Conservation (phyloP, 2,888 invertebrate genomes). For the Aricia artaxerxes region DNA sequence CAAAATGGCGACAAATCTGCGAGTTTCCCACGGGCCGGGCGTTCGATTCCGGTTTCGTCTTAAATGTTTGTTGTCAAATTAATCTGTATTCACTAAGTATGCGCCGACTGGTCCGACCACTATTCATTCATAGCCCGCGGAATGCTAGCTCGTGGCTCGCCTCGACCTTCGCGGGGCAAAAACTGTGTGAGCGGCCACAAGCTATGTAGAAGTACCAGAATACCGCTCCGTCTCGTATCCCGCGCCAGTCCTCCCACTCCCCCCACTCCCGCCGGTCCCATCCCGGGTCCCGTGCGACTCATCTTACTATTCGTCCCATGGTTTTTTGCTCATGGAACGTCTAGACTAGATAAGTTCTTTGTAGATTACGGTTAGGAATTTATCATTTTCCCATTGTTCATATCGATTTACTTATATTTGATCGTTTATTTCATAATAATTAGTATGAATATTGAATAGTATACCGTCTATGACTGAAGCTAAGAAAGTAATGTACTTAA, state of each 20-base stretch:
- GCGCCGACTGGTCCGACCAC: conserved; percentile 72
- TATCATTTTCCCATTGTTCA: conserved; percentile 32
- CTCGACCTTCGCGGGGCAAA: conserved; percentile 55
- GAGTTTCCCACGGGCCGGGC: conserved; percentile 71
- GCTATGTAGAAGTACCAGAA: conserved; percentile 60
- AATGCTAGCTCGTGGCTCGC: conserved; percentile 76
- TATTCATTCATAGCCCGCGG: conserved; percentile 78
- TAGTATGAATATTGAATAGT: neutral
- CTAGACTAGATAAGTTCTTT: conserved; percentile 31
- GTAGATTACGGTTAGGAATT: conserved; percentile 45
- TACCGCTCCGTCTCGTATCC: conserved; percentile 37
- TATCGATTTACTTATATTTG: neutral
- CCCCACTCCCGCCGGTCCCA: conserved; percentile 38
- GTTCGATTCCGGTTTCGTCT: conserved; percentile 75
- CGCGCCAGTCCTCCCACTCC: conserved; percentile 37
- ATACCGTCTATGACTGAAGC: too few species aligned
- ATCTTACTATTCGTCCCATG: conserved; percentile 44
- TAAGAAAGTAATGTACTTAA: too few species aligned
- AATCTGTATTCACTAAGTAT: conserved; percentile 75
- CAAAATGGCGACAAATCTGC: conserved; percentile 64
- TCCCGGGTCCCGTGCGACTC: conserved; percentile 48
- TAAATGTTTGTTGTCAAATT: conserved; percentile 80
- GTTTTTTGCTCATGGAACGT: conserved; percentile 43
- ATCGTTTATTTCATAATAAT: neutral
- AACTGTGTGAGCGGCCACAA: conserved; percentile 52